phyloP scores from a whole-genome alignment of 2,888 invertebrate species.

The Microchrysa polita region DNA sequence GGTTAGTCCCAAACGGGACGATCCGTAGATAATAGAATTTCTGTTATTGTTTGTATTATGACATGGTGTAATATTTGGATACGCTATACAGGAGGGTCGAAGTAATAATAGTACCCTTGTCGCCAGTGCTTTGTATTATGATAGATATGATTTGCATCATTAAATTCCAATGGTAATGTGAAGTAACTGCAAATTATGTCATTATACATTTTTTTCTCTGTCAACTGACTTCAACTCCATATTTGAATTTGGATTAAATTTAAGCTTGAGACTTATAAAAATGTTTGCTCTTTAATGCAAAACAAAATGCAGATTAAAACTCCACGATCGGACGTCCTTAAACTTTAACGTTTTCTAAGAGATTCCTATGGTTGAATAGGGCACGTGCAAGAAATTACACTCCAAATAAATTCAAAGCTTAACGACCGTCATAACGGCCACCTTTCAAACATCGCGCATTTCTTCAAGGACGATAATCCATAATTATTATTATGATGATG shows the following conservation, averaged over 20 bases:
- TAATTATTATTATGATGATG: conserved; percentile 13
- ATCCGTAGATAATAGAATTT: not conserved
- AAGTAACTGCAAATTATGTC: not conserved
- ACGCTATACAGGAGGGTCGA: not conserved
- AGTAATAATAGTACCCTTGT: conserved; percentile 11
- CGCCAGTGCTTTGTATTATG: not conserved
- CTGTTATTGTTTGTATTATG: conserved; percentile 17
- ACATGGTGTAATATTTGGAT: conserved; percentile 9
- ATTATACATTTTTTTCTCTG: no score
- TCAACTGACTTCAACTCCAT: no score
- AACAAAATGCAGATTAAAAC: no score
- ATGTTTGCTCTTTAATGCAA: no score
- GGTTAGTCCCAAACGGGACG: conserved; percentile 46
- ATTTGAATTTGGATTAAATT: no score
- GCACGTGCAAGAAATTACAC: not conserved
- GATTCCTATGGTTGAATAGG: no score
- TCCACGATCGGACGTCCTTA: no score
- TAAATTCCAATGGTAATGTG: no score
- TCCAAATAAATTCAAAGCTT: not conserved
- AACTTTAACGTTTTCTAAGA: no score
- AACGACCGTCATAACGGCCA: not conserved
- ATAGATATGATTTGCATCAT: not conserved
- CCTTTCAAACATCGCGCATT: conserved; percentile 2
- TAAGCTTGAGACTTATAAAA: no score
- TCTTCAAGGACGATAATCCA: conserved; percentile 9